These are phyloP conservation scores for Prunella strophiata DNA, from an alignment of 2,797 vertebrate species.

Conservation along the genomic window DNA sequence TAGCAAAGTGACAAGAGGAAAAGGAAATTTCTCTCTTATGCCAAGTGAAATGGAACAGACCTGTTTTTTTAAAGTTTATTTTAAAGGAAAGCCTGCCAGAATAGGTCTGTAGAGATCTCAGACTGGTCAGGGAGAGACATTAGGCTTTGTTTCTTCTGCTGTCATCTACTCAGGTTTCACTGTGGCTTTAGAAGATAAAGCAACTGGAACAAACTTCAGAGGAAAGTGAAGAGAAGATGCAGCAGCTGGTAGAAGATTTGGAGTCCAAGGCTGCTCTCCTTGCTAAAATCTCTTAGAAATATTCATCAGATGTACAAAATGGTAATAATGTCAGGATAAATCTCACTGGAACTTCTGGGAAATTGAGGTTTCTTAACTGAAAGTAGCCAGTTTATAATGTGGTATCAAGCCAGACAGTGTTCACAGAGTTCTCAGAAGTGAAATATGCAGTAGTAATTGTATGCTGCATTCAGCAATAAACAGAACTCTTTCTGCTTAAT, in stretches of 20 bases:
- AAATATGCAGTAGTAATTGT: not conserved
- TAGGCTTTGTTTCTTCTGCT: constrained; percentile 53
- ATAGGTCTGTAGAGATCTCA: not conserved
- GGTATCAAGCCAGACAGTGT: not conserved
- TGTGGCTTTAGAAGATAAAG: constrained; percentile 44
- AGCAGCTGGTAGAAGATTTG: constrained; percentile 32
- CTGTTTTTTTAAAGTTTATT: not conserved
- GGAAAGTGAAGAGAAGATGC: constrained; percentile 49
- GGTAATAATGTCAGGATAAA: not conserved
- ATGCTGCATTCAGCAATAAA: not conserved
- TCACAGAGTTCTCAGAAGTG: not conserved
- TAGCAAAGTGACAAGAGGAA: constrained; percentile 11
- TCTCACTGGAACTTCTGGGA: not conserved
- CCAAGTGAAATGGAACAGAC: constrained; percentile 27
- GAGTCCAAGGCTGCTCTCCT: not conserved
- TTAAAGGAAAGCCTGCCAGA: constrained; percentile 10
- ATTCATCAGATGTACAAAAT: not conserved
- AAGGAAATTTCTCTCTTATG: not conserved
- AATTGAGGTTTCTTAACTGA: not conserved
- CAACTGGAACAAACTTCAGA: constrained; percentile 50
- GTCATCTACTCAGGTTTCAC: constrained; percentile 51
- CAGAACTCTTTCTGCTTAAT: not conserved
- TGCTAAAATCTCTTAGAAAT: not conserved
- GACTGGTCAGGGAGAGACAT: not conserved
- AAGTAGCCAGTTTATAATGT: not conserved